These are phyloP conservation scores for Polia nebulosa DNA, from an alignment of 2,888 invertebrate genomes.

Conservation along the genomic window DNA sequence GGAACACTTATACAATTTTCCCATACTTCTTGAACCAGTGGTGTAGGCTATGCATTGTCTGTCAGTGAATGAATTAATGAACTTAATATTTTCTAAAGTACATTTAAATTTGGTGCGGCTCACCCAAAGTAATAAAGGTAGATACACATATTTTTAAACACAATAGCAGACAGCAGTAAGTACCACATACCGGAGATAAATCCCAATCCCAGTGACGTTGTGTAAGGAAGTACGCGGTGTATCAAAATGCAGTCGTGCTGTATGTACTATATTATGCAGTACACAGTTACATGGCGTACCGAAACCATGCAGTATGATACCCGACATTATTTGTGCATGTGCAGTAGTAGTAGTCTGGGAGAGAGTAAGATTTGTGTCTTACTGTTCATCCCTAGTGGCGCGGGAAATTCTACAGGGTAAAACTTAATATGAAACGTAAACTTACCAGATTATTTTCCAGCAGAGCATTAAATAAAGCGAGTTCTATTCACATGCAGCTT, in stretches of 20 bases:
- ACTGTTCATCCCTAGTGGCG: too few relatives aligned
- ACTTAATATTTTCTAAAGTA: neutral
- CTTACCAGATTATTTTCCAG: too few relatives aligned
- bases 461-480: too few relatives aligned
- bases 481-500: too few relatives aligned
- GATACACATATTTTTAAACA: neutral
- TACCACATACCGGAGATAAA: neutral
- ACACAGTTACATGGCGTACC: neutral
- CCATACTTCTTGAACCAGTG: too few relatives aligned
- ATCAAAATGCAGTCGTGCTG: neutral
- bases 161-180: too few relatives aligned
- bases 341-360: neutral
- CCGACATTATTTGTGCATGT: neutral
- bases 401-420: too few relatives aligned
- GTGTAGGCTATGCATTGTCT: neutral
- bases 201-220: slow-evolving; percentile 5
- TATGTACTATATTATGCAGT: neutral
- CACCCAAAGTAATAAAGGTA: neutral
- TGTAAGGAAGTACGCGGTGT: slow-evolving; percentile 8
- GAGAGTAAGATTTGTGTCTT: too few relatives aligned
- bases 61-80: too few relatives aligned
- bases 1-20: too few relatives aligned
- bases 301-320: neutral
- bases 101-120: neutral
- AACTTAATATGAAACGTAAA: too few relatives aligned